A percentile compares a stretch with the other conserved stretches of the same genome.
Evolutionary conservation across 2,113 vertebrate genomes (phyloP).

Genomic region (Taxidea taxus): DNA sequence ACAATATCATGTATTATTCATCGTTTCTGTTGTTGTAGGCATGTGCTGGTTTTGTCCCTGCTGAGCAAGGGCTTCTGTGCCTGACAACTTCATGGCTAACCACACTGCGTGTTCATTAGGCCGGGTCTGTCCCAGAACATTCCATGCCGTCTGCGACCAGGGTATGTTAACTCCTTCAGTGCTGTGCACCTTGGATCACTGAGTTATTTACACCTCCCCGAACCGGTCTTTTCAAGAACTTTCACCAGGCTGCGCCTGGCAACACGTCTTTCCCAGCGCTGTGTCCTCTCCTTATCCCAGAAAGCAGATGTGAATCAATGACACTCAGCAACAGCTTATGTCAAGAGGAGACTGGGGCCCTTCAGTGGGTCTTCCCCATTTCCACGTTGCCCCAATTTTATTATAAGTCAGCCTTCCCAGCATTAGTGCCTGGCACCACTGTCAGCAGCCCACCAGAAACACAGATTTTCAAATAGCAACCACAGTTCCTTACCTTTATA

Average conservation of each 20-base stretch:
- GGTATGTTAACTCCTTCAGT: background rate
- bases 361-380: background rate
- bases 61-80: background rate
- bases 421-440: background rate
- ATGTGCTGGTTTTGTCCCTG: background rate
- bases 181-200: rapidly evolving
- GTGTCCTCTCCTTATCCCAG: background rate
- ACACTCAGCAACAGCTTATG: background rate
- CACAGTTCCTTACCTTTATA: background rate
- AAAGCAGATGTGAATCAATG: background rate
- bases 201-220: background rate
- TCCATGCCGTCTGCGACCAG: background rate
- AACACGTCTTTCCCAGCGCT: background rate
- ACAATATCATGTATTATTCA: constrained; percentile 39
- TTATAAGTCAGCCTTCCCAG: background rate
- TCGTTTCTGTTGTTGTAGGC: constrained; percentile 2
- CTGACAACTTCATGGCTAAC: constrained; percentile 4
- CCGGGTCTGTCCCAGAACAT: background rate
- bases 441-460: background rate
- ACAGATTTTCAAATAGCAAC: constrained; percentile 1
- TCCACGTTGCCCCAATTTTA: background rate
- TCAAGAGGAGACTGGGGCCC: background rate
- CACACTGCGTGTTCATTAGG: background rate
- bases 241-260: background rate
- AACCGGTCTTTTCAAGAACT: background rate